Evolutionary conservation across 2,797 vertebrate species (phyloP), one percentile per base, ranked within the genome.

Genomic region (Lacerta bilineata): DNA sequence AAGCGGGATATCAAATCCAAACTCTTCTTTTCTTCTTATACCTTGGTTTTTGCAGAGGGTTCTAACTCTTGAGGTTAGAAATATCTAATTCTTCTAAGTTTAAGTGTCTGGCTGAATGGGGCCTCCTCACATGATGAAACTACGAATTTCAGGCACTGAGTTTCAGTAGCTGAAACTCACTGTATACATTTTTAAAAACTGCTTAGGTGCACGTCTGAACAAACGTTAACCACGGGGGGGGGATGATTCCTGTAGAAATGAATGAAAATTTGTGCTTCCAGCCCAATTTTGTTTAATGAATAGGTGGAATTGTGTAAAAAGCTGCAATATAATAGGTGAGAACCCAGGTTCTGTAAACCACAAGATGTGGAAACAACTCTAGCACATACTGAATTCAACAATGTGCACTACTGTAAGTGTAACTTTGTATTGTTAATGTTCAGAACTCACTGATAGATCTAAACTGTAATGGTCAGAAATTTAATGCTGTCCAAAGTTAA

Each of bases 371-470:
- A 33, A 50, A 33, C 43, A 83, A 39, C 39, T 77, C 39, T n/a
- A 41, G 43, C 4, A n/a, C 7, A 88, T 43, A 71, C 33, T 78
- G 33, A 78, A 71, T 88, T n/a, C 46, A 84, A 64, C 29, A 8
- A 64, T 5, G 11, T 15, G 46, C 8, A 50, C 8, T 80, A 64
- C 5, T 80, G 2, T 27, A 39, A 43, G 3, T 68, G 7, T 68
- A 84, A 7, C 84, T 93, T 95, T 84, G 2, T 86, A 96, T 91
- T 77, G 92, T 90, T 33, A 61, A 61, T 82, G 75, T 68, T 93
- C 88, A 95, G 93, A 96, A 88, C 7, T 90, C 93, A 95, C 88
- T 25, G 36, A 92, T 93, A 95, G 89, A 93, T 92, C 86, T 93
- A 93, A 94, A 87, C 93, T 92, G 10, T 68, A 94, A 71, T 91